Conservation (phyloP, 2,888 invertebrate species). For the Coenonympha glycerion region DNA sequence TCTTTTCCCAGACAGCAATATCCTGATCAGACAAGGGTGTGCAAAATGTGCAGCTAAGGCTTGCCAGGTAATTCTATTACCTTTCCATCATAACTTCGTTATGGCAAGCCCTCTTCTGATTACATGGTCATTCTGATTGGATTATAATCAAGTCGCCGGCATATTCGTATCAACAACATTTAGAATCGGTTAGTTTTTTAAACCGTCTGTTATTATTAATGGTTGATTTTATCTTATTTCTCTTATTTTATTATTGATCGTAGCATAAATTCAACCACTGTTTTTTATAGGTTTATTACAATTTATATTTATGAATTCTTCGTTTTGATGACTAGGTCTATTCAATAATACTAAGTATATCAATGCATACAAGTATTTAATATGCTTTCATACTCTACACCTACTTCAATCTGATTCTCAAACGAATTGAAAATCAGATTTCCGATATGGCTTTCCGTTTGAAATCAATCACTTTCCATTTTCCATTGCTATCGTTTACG, state of each 20-base stretch:
- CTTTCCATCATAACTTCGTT: conserved; percentile 25
- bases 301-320: too few species aligned
- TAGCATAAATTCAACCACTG: too few species aligned
- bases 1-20: conserved; percentile 39
- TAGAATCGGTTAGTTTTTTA: not conserved
- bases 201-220: conserved; percentile 1
- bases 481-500: conserved; percentile 40
- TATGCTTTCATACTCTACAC: too few species aligned
- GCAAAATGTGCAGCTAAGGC: conserved; percentile 15
- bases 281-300: too few species aligned
- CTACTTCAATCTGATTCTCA: conserved; percentile 24
- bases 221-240: too few species aligned
- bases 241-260: not conserved
- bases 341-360: too few species aligned
- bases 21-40: conserved; percentile 45
- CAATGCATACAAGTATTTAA: too few species aligned
- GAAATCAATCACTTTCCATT: conserved; percentile 52
- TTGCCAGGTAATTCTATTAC: conserved; percentile 26
- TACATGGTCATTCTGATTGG: conserved; percentile 23
- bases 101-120: conserved; percentile 23
- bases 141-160: conserved; percentile 18
- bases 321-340: too few species aligned
- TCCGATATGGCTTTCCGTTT: conserved; percentile 43
- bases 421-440: conserved; percentile 49
- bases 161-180: not conserved